Evolutionary conservation across 2,888 invertebrate species (phyloP), one percentile per base, ranked within the genome.

Genomic region (Cartodere bifasciata): DNA sequence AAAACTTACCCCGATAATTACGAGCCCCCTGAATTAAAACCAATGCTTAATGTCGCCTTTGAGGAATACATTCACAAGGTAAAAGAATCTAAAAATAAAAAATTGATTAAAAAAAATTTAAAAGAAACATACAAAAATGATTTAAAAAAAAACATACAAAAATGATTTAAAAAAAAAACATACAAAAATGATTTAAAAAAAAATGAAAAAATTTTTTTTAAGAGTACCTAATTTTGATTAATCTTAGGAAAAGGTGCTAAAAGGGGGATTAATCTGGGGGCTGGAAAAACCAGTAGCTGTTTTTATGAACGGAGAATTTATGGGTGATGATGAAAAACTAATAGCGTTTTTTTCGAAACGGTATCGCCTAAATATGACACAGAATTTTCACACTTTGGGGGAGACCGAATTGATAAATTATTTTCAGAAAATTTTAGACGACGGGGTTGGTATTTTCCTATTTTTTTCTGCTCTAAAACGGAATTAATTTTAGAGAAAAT

Each of bases 321-420:
- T 74, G 16, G 74, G 73, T 1, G 68, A 67, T 23, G 64, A 66
- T 28, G 47, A 55, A 1, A 68, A 67, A 32, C 49, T 75, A 13
- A 52, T 58, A 23, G 48, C 58, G 10, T 52, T 63, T 20, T 47
- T 72, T 7, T 53, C 62, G 33, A 43, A 58, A 5, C 63, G 56
- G 47, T 72, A 65, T 40, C 48, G 50, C 25, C 64, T 68, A 35
- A 46, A 60, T 34, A 36, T 68, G 20, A 49, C 46, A 13, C 42
- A 61, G 32, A 58, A 70, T 51, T 71, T 68, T 52, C 50, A 60
- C 23, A 51, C 55, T 21, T 56, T 67, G 31, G 60, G 63, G 9
- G 44, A 59, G 5, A 45, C 57, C 9, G 58, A 62, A 32, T 64
- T 70, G 37, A 52, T 59, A 3, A 48, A 53, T 23, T 64, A 57